Percentiles rank a stretch among this genome's conserved stretches.
Conservation (phyloP, 2,113 vertebrate species). For the Takifugu flavidus region DNA sequence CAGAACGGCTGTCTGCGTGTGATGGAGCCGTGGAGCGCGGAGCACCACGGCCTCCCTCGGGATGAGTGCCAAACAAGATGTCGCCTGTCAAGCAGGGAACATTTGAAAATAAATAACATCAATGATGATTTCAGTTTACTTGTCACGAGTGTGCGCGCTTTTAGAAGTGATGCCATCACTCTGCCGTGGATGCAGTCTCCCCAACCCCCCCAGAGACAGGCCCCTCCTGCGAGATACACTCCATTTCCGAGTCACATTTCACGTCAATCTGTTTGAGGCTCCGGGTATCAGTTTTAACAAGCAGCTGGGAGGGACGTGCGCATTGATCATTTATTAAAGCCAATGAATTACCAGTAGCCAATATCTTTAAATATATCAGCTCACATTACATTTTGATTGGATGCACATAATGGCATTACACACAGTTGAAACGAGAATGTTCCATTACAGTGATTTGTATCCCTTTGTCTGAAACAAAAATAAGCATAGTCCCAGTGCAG, state of each 20-base stretch:
- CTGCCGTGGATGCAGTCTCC: conserved; percentile 64
- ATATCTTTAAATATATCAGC: conserved; percentile 18
- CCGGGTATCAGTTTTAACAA: conserved; percentile 59
- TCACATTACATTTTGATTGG: conserved; percentile 11
- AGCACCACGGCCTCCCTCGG: conserved; percentile 68
- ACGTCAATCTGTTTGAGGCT: conserved; percentile 61
- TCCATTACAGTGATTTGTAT: conserved; percentile 21
- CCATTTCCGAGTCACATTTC: conserved; percentile 67
- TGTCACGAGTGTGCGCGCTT: conserved; percentile 73
- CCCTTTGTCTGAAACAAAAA: conserved; percentile 12
- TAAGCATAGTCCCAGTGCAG: conserved; percentile 25
- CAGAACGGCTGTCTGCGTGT: conserved; percentile 65
- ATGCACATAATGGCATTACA: background rate
- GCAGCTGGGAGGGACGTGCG: conserved; percentile 41
- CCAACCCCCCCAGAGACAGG: conserved; percentile 29
- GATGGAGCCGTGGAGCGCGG: conserved; percentile 68
- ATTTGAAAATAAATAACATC: conserved; percentile 83
- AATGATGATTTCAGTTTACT: conserved; percentile 80
- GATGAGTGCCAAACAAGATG: conserved; percentile 78
- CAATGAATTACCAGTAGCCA: conserved; percentile 8
- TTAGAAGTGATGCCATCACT: conserved; percentile 72
- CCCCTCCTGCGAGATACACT: conserved; percentile 51
- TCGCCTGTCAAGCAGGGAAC: conserved; percentile 77
- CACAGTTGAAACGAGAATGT: conserved; percentile 13
- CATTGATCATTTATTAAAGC: conserved; percentile 53